phyloP scores from a whole-genome alignment of 1,140 invertebrate species.

The Glossosoma conforme region DNA sequence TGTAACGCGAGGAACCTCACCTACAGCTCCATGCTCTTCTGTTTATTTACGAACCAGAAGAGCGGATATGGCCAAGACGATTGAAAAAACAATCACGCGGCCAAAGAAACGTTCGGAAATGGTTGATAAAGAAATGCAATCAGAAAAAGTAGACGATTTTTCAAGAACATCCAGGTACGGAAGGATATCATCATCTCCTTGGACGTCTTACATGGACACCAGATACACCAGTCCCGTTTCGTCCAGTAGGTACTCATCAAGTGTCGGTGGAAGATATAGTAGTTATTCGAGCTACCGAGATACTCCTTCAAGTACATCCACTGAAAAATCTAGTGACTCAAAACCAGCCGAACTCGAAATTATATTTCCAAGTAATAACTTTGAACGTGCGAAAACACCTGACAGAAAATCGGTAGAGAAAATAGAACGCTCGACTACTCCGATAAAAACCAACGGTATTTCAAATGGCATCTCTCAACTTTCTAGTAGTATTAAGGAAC shows the following conservation, averaged over 20 bases:
- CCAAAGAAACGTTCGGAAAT: slow-evolving; percentile 51
- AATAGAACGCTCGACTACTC: too few species aligned
- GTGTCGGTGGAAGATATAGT: slow-evolving; percentile 33
- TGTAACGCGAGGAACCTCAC: slow-evolving; percentile 69
- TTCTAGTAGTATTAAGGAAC: too few species aligned
- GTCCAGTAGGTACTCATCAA: slow-evolving; percentile 45
- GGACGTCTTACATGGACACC: slow-evolving; percentile 61
- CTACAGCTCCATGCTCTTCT: slow-evolving; percentile 63
- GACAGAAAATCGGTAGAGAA: slow-evolving; percentile 2
- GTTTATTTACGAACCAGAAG: slow-evolving; percentile 59
- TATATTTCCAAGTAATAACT: too few species aligned
- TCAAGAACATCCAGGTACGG: slow-evolving; percentile 57
- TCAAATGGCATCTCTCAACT: too few species aligned
- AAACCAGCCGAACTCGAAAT: too few species aligned
- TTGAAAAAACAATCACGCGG: slow-evolving; percentile 61
- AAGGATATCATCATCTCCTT: slow-evolving; percentile 54
- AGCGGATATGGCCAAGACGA: slow-evolving; percentile 63
- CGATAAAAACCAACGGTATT: too few species aligned
- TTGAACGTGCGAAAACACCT: too few species aligned
- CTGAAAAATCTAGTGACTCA: too few species aligned
- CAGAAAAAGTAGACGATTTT: slow-evolving; percentile 60
- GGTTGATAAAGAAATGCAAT: slow-evolving; percentile 63
- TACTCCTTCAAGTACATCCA: slow-evolving; percentile 34
- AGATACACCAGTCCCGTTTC: slow-evolving; percentile 47
- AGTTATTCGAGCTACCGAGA: slow-evolving; percentile 35